Conservation (phyloP, 2,888 invertebrate genomes). For the Gandaritis pyraliata region DNA sequence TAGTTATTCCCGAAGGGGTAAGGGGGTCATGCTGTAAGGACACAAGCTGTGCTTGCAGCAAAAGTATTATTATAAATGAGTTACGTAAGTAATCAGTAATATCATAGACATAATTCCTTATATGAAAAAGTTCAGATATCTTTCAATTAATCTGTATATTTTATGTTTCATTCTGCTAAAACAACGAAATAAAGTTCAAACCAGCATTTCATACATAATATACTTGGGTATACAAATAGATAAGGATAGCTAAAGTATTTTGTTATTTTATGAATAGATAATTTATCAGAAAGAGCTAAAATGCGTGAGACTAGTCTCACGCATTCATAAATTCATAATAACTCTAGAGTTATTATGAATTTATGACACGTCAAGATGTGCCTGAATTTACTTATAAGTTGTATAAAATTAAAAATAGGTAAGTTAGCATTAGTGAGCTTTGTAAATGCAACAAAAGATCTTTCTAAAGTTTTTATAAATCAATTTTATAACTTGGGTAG, state of each 20-base stretch:
- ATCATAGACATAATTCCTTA: background rate
- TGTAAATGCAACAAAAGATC: constrained; percentile 10
- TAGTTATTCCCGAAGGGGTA: background rate
- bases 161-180: background rate
- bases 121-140: background rate
- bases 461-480: constrained; percentile 23
- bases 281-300: constrained; percentile 34
- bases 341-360: too few species aligned
- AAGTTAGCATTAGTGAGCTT: constrained; percentile 2
- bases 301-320: constrained; percentile 40
- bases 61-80: constrained; percentile 2
- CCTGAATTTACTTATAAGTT: constrained; percentile 55
- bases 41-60: background rate
- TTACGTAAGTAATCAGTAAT: background rate
- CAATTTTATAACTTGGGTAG: constrained; percentile 37
- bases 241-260: constrained; percentile 7
- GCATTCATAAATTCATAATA: too few species aligned
- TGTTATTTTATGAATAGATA: constrained; percentile 2
- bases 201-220: constrained; percentile 36
- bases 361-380: constrained; percentile 66
- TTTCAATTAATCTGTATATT: background rate
- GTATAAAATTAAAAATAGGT: constrained; percentile 1
- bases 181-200: constrained; percentile 20
- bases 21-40: background rate
- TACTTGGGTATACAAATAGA: constrained; percentile 25